These are phyloP conservation scores for Sardina pilchardus DNA, from an alignment of 2,113 vertebrate species.

Conservation along the genomic window DNA sequence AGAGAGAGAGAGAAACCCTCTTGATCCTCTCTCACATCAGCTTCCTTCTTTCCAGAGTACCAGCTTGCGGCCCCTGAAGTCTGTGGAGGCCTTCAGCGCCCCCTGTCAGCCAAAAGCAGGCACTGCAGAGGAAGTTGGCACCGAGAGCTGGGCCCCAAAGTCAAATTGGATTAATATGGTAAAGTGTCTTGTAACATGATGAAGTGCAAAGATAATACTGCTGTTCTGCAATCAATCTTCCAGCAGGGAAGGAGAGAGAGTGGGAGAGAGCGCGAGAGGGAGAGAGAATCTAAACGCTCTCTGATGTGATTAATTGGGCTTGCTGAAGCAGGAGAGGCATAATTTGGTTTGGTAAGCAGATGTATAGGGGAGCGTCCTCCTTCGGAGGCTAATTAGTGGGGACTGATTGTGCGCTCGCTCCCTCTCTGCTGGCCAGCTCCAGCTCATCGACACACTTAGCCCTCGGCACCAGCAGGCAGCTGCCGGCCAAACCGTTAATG, in stretches of 20 bases:
- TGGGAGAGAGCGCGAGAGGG: background rate
- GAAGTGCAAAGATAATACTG: slow-evolving; percentile 39
- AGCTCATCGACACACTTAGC: background rate
- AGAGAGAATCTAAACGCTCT: slow-evolving; percentile 46
- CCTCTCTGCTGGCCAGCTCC: background rate
- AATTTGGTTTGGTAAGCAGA: slow-evolving; percentile 57
- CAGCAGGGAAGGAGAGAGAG: slow-evolving; percentile 23
- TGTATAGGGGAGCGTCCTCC: slow-evolving; percentile 41
- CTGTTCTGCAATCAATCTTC: slow-evolving; percentile 38
- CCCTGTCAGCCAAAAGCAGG: slow-evolving; percentile 44
- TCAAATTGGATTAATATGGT: slow-evolving; percentile 43
- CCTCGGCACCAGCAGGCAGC: background rate
- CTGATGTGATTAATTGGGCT: slow-evolving; percentile 54
- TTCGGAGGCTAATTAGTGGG: slow-evolving; percentile 54
- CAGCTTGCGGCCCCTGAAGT: slow-evolving; percentile 16
- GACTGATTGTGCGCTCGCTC: slow-evolving; percentile 48
- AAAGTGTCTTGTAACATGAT: slow-evolving; percentile 43
- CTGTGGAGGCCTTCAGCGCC: slow-evolving; percentile 21
- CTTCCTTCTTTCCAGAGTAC: background rate
- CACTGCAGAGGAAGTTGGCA: background rate
- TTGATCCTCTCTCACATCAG: background rate
- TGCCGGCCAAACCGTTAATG: background rate
- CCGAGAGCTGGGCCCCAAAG: slow-evolving; percentile 26
- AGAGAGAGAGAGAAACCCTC: background rate
- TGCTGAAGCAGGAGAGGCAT: slow-evolving; percentile 49